These are phyloP conservation scores for Neodiprion lecontei DNA, from an alignment of 1,140 invertebrate species.

Conservation along the genomic window DNA sequence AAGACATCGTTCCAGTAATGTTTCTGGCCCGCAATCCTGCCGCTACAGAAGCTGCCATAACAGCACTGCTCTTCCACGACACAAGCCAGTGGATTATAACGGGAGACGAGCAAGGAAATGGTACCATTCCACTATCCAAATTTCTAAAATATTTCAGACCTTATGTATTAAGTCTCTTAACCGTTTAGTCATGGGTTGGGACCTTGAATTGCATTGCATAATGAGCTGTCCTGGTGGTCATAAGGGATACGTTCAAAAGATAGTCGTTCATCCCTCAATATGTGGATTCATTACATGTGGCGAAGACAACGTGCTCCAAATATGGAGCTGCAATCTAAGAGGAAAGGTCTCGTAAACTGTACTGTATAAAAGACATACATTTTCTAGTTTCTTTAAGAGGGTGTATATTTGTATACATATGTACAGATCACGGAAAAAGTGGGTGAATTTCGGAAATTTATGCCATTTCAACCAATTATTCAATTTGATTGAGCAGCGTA, in stretches of 20 bases:
- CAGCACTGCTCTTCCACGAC: conserved; percentile 30
- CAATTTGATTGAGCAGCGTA: too few relatives aligned
- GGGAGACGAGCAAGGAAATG: conserved; percentile 37
- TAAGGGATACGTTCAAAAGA: conserved; percentile 13
- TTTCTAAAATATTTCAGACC: not conserved
- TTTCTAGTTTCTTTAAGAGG: not conserved
- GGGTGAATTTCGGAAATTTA: too few relatives aligned
- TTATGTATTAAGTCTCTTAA: not conserved
- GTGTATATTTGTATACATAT: not conserved
- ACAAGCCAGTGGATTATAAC: conserved; percentile 35
- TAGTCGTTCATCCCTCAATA: conserved; percentile 34
- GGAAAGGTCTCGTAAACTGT: not conserved
- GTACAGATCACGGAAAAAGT: too few relatives aligned
- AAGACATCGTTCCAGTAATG: conserved; percentile 4
- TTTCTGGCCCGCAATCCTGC: conserved; percentile 28
- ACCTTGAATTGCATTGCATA: conserved; percentile 27
- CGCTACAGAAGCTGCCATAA: conserved; percentile 29
- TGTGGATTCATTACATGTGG: conserved; percentile 38
- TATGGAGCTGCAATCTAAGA: conserved; percentile 41
- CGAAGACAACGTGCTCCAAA: conserved; percentile 30
- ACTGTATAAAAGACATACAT: not conserved
- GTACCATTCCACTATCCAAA: conserved; percentile 14
- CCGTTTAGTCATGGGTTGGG: conserved; percentile 31
- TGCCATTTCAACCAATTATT: too few relatives aligned
- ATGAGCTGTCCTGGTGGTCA: conserved; percentile 28